These are phyloP conservation scores for Oxystoma pomonae DNA, from an alignment of 2,888 invertebrate genomes.

Conservation along the genomic window DNA sequence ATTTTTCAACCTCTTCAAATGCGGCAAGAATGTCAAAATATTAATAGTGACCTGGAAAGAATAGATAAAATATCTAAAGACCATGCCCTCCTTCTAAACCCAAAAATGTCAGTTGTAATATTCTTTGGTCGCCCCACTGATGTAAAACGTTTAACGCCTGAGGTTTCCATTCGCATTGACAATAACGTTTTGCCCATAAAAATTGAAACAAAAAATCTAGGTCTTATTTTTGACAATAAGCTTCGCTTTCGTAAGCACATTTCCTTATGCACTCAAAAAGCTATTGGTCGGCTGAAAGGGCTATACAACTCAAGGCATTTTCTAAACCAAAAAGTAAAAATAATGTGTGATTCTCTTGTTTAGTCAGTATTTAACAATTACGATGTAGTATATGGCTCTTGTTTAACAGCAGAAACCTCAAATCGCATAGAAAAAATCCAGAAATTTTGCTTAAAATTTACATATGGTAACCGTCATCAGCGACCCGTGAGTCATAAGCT, in stretches of 20 bases:
- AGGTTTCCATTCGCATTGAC: not conserved
- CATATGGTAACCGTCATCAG: not conserved
- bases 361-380: constrained; percentile 1
- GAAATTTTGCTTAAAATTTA: not conserved
- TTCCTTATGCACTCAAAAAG: not conserved
- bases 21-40: not conserved
- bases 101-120: not conserved
- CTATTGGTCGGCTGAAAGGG: not conserved
- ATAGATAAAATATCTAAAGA: not conserved
- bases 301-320: not conserved
- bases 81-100: not conserved
- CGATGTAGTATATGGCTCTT: constrained; percentile 2
- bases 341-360: not conserved
- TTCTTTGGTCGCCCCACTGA: not conserved
- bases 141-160: not conserved
- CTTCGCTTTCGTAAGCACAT: not conserved
- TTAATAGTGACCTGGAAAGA: not conserved
- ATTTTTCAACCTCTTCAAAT: not conserved
- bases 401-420: not conserved
- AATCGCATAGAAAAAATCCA: not conserved
- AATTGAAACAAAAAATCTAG: not conserved
- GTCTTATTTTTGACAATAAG: not conserved
- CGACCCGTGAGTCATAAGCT: not conserved
- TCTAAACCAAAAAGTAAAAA: not conserved
- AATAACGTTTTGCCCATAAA: not conserved